Base-by-base conservation (phyloP, 2,888 invertebrate genomes). In the Pollenia labialis region DNA sequence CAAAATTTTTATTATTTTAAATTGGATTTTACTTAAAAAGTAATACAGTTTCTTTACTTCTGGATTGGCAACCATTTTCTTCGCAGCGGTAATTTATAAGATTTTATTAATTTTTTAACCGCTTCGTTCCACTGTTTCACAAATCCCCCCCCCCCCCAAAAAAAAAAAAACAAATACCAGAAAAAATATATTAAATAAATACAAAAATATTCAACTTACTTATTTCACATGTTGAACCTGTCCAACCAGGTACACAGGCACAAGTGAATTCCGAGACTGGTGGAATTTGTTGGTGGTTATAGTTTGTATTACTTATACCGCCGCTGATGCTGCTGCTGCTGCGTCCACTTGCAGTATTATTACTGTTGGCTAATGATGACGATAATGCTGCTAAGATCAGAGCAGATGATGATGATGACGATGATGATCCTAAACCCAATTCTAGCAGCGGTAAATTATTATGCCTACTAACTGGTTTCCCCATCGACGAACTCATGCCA, bases 191-290 rank as follows among this genome's bases (percentile, higher is more conserved):
- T 2, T 46, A 18, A 75, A 66, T 16, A 62, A 75, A 69, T 72
- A 66, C 46, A 58, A 71, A 69, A 68, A 62, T 76, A 76, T 75
- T 76, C 72, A 79, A 94, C 95, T 95, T 93, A 96, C 96, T 95
- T 90, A 94, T 94, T 93, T 96, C 96, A 94, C 98, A 98, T 88
- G 95, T 96, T 83, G 95, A 94, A 85, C 98, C 98, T 69, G 96
- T 95, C 96, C 97, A 98, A 90, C 98, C 98, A 23, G 96, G 94
- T 76, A 95, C 95, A 94, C 98, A 98, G 75, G 95, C 95, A 94
- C 98, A 98, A 88, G 94, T 94, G 93, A 96, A 97, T 89, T 95
- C 95, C 75, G 94, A 94, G 77, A 91, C 89, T 75, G 93, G 91
- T 88, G 91, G 91, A 87, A 88, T 85, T 89, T 89, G 89, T 75